Conservation (phyloP, 2,888 invertebrate genomes). For the Ypsolopha scabrella region DNA sequence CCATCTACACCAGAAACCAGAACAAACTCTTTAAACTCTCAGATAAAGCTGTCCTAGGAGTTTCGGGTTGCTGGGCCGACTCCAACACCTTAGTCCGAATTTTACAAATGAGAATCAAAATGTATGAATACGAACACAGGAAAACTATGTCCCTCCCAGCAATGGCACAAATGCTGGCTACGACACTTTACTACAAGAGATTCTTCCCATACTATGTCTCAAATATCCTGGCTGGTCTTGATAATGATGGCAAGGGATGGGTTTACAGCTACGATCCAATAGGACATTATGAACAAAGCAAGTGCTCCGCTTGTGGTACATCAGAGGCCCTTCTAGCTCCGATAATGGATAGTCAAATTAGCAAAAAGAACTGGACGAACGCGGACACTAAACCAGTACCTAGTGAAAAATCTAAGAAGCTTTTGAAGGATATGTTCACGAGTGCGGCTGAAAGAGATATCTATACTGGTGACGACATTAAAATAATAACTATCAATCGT, state of each 20-base stretch:
- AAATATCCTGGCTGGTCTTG: slow-evolving; percentile 88
- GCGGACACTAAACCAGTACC: slow-evolving; percentile 66
- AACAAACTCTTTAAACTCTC: slow-evolving; percentile 82
- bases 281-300: slow-evolving; percentile 83
- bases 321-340: slow-evolving; percentile 73
- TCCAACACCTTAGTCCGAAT: slow-evolving; percentile 83
- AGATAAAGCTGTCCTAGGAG: slow-evolving; percentile 80
- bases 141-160: slow-evolving; percentile 86
- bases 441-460: slow-evolving; percentile 94
- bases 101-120: slow-evolving; percentile 82
- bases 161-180: slow-evolving; percentile 88
- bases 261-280: slow-evolving; percentile 93
- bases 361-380: slow-evolving; percentile 79
- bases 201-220: slow-evolving; percentile 95
- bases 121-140: slow-evolving; percentile 88
- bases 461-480: slow-evolving; percentile 86
- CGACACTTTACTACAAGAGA: slow-evolving; percentile 87
- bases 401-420: slow-evolving; percentile 77
- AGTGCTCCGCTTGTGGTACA: slow-evolving; percentile 80
- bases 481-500: slow-evolving; percentile 79
- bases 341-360: slow-evolving; percentile 89
- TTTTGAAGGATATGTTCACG: slow-evolving; percentile 89
- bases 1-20: slow-evolving; percentile 84
- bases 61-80: slow-evolving; percentile 93
- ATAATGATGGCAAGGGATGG: slow-evolving; percentile 86